Evolutionary conservation across 2,888 invertebrate genomes (phyloP).

Genomic region (Drosophila nigritarsus): DNA sequence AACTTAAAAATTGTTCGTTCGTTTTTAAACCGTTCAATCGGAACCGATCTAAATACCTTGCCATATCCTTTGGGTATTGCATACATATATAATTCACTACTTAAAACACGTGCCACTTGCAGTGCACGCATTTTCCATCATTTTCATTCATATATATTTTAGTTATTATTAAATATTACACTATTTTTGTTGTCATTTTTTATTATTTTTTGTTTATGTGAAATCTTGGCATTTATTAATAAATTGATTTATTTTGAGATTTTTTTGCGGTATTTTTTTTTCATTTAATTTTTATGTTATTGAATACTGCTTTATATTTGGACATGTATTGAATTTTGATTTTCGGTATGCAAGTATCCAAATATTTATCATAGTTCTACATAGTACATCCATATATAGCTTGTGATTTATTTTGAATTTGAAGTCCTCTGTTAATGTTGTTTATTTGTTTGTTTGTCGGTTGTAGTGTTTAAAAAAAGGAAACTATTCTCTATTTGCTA

Average conservation of each 20-base stretch:
- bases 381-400: constrained; percentile 49
- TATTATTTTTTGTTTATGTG: constrained; percentile 15
- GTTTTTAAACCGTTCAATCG: constrained; percentile 31
- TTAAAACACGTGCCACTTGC: constrained; percentile 63
- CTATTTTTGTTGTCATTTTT: constrained; percentile 20
- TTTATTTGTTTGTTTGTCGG: constrained; percentile 31
- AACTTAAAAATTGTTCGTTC: constrained; percentile 46
- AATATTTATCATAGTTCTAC: constrained; percentile 49
- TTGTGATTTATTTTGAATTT: constrained; percentile 39
- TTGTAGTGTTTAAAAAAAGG: constrained; percentile 31
- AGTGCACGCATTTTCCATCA: constrained; percentile 52
- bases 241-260: constrained; percentile 44
- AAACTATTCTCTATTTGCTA: constrained; percentile 49
- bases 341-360: constrained; percentile 27
- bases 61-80: constrained; percentile 62
- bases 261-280: constrained; percentile 12
- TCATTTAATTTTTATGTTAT: constrained; percentile 5
- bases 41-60: constrained; percentile 52
- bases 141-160: constrained; percentile 34
- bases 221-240: constrained; percentile 48
- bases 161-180: constrained; percentile 70
- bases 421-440: constrained; percentile 49
- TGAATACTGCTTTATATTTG: constrained; percentile 35
- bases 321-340: constrained; percentile 42
- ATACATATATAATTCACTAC: constrained; percentile 64